These are phyloP conservation scores for Euproctis similis DNA, from an alignment of 2,888 invertebrate species.

Conservation along the genomic window DNA sequence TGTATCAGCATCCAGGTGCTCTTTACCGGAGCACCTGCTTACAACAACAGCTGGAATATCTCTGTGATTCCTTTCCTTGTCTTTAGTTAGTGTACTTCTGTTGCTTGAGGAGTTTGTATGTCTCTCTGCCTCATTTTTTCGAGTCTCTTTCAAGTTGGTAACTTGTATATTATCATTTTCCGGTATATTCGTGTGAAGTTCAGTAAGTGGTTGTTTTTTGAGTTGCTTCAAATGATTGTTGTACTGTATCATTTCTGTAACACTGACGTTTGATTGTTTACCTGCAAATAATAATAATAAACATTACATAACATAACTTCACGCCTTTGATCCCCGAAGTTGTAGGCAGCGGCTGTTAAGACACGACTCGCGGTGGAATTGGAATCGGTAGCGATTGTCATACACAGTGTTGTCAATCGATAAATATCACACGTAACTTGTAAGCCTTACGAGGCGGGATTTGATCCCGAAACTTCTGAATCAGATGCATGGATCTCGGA, in stretches of 20 bases:
- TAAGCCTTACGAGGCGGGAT: no score
- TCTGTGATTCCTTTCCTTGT: constrained; percentile 28
- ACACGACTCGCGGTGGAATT: no score
- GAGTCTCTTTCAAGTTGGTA: constrained; percentile 42
- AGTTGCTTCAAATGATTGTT: constrained; percentile 35
- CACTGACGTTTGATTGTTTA: constrained; percentile 53
- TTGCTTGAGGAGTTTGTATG: no score
- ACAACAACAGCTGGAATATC: constrained; percentile 37
- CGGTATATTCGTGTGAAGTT: constrained; percentile 44
- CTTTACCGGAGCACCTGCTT: constrained; percentile 17
- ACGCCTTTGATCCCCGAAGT: no score
- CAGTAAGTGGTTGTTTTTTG: constrained; percentile 41
- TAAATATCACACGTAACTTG: no score
- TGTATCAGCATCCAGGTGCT: constrained; percentile 8
- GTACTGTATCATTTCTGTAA: constrained; percentile 49
- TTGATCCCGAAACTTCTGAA: no score
- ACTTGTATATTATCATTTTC: constrained; percentile 27
- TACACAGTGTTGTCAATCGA: no score
- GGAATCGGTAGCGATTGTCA: no score
- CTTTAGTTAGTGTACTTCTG: constrained; percentile 23
- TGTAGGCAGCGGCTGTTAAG: no score
- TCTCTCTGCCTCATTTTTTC: constrained; percentile 42
- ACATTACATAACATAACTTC: no score
- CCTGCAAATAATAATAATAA: no score
- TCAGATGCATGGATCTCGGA: no score